Evolutionary conservation across 2,113 vertebrate genomes (phyloP).

Genomic region (Xiphias gladius): DNA sequence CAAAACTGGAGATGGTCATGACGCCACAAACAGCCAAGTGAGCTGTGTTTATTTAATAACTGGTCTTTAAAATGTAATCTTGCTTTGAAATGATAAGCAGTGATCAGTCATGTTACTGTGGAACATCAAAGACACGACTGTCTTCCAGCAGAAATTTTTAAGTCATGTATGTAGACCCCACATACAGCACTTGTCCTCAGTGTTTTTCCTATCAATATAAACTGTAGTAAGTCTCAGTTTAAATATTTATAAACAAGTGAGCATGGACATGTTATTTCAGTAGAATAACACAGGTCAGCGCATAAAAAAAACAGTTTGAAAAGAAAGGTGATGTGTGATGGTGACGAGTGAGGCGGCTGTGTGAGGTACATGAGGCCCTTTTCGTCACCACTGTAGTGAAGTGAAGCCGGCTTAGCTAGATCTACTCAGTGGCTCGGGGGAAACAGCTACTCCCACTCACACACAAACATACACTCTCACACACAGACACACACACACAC

Average conservation of each 20-base stretch:
- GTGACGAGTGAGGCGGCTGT: conserved; percentile 42
- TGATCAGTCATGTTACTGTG: conserved; percentile 38
- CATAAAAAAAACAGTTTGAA: conserved; percentile 26
- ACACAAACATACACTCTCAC: neutral
- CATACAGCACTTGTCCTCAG: conserved; percentile 34
- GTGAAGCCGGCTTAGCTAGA: conserved; percentile 39
- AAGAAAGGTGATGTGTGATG: conserved; percentile 36
- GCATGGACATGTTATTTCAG: conserved; percentile 66
- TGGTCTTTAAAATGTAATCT: conserved; percentile 54
- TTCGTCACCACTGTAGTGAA: conserved; percentile 27
- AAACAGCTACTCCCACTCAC: conserved; percentile 44
- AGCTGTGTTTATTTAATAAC: conserved; percentile 38
- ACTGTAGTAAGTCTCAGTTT: conserved; percentile 63
- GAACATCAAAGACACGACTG: conserved; percentile 63
- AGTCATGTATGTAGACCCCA: conserved; percentile 44
- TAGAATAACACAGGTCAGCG: conserved; percentile 45
- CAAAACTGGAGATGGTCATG: conserved; percentile 22
- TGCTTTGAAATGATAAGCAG: conserved; percentile 39
- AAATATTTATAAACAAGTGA: conserved; percentile 80
- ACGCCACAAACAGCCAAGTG: conserved; percentile 29
- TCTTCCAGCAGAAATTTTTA: conserved; percentile 34
- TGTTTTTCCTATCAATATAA: conserved; percentile 65
- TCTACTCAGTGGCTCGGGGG: conserved; percentile 39
- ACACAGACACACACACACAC: conserved; percentile 47
- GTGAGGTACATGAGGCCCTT: conserved; percentile 27